Evolutionary conservation across 2,888 invertebrate genomes (phyloP), one percentile per base, ranked within the genome.

Genomic region (Frankliniella fusca): DNA sequence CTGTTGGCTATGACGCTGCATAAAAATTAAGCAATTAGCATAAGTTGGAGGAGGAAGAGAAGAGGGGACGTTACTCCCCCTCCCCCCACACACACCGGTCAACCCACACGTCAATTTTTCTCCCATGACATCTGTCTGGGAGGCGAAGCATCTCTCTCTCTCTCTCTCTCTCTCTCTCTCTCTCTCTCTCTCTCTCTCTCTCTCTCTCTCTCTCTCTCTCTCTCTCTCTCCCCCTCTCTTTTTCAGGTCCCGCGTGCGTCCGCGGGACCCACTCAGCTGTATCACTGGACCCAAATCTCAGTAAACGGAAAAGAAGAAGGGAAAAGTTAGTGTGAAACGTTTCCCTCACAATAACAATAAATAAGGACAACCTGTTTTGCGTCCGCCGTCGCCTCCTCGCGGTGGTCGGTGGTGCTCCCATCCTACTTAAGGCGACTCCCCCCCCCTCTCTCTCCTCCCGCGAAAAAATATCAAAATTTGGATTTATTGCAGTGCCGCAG

Each of bases 21-120:
- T 76, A 27, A 23, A 76, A 76, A 76, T 76, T 76, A 76, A 76
- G 70, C 70, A 27, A 76, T 76, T 76, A 76, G 70, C 70, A 76
- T 76, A 76, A 76, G 70, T 76, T 27, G 23, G 70, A n/a, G 23
- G 70, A 11, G 70, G 38, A 5, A 5, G 38, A 38, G 38, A 5
- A 38, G 38, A 5, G 38, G 38, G n/a, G n/a, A n/a, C n/a, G n/a
- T n/a, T n/a, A 11, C 50, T 50, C 50, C 50, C 50, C 50, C 50
- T 50, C 50, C 50, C 54, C 54, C 18, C 54, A 12, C 54, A 15
- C 54, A 5, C 38, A 38, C 38, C n/a, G n/a, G n/a, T n/a, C 15
- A 54, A 54, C 54, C 0, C 20, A 70, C 23, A 76, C 70, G 70
- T 76, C 70, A 23, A 76, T 76, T 76, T 76, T 27, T 76, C 70